phyloP scores from a whole-genome alignment of 2,113 vertebrate genomes.

The Microcebus ravelobensis region DNA sequence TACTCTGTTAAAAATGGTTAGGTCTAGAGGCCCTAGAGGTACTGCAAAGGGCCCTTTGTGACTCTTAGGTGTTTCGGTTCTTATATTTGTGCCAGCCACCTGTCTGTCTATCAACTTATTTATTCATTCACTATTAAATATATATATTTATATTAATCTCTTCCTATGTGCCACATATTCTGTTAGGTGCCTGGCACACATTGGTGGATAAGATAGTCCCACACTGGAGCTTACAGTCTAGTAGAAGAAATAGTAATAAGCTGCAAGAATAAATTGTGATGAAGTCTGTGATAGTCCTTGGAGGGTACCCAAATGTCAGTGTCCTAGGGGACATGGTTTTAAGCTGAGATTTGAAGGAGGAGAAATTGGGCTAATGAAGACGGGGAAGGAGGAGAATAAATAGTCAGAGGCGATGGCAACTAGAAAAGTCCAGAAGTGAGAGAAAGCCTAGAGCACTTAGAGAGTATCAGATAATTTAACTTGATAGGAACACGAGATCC shows the following conservation, averaged over 20 bases:
- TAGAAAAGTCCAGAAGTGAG: not conserved
- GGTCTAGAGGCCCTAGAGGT: not conserved
- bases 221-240: not conserved
- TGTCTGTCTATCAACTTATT: not conserved
- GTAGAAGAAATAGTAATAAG: not conserved
- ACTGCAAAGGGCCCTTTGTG: not conserved
- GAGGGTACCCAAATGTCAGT: not conserved
- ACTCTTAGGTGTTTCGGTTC: not conserved
- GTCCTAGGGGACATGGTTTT: not conserved
- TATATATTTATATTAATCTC: not conserved
- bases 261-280: not conserved
- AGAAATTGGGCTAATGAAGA: not conserved
- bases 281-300: not conserved
- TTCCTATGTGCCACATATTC: not conserved
- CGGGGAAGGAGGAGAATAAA: not conserved
- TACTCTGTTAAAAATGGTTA: conserved; percentile 37
- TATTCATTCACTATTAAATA: not conserved
- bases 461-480: not conserved
- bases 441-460: not conserved
- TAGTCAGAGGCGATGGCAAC: not conserved
- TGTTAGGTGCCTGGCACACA: not conserved
- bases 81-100: not conserved
- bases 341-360: not conserved
- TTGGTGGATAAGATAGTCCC: not conserved
- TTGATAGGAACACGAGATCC: not conserved